Evolutionary conservation across 2,888 invertebrate genomes (phyloP).

Genomic region (Perdita meconis): DNA sequence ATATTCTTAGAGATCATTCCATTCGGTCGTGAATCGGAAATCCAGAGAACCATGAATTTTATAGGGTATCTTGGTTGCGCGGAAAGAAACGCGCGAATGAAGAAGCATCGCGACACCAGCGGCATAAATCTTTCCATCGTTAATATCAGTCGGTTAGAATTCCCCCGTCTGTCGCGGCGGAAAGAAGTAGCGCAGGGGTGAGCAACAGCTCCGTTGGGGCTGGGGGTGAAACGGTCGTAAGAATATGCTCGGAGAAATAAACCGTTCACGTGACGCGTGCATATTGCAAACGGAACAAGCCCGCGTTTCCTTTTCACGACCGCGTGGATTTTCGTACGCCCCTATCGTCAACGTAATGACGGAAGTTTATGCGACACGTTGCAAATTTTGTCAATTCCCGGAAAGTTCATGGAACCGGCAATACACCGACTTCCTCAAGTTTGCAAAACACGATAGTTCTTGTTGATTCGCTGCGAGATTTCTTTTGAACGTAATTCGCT

Average conservation of each 20-base stretch:
- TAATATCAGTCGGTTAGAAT: conserved; percentile 35
- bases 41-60: neutral
- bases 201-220: neutral
- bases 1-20: neutral
- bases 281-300: conserved; percentile 39
- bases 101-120: conserved; percentile 7
- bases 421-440: too few species aligned
- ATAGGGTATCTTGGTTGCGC: neutral
- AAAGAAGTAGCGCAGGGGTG: conserved; percentile 3
- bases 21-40: conserved; percentile 13
- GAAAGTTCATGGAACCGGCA: too few species aligned
- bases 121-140: conserved; percentile 38
- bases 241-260: conserved; percentile 41
- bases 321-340: conserved; percentile 4
- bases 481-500: too few species aligned
- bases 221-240: neutral
- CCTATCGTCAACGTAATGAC: neutral
- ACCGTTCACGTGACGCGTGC: conserved; percentile 29
- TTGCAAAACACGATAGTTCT: too few species aligned
- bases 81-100: conserved; percentile 15
- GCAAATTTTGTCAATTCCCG: too few species aligned
- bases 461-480: too few species aligned
- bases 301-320: conserved; percentile 16
- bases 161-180: neutral
- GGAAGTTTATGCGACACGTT: neutral